Conservation (phyloP, 2,113 vertebrate genomes). For the Phrynosoma platyrhinos region DNA sequence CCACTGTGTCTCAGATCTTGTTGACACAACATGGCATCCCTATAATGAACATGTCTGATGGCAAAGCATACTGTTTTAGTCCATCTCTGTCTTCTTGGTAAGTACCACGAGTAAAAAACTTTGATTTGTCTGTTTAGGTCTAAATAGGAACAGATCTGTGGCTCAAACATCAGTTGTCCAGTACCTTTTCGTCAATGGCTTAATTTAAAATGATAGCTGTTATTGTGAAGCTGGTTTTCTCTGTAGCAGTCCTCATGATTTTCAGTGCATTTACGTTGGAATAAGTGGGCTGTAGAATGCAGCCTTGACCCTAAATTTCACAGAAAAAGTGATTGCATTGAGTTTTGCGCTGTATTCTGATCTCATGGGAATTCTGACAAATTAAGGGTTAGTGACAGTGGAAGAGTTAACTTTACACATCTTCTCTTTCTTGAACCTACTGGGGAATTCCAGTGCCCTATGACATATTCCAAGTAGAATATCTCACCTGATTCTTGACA, state of each 20-base stretch:
- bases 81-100: slow-evolving; percentile 89
- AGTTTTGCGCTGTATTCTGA: too few species aligned
- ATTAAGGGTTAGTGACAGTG: too few species aligned
- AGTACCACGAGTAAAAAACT: slow-evolving; percentile 41
- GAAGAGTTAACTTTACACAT: too few species aligned
- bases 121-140: neutral
- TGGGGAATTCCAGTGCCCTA: too few species aligned
- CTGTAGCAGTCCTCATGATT: too few species aligned
- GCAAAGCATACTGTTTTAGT: slow-evolving; percentile 96
- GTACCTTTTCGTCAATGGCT: neutral
- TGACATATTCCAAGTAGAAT: too few species aligned
- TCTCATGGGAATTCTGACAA: too few species aligned
- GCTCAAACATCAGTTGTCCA: neutral
- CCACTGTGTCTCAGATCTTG: slow-evolving; percentile 90
- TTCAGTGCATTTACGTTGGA: neutral
- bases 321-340: too few species aligned
- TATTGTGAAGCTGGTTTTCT: neutral
- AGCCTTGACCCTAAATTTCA: neutral
- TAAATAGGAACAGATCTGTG: neutral
- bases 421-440: too few species aligned
- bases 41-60: slow-evolving; percentile 91
- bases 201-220: neutral
- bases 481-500: too few species aligned
- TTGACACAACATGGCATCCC: slow-evolving; percentile 95
- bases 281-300: neutral